phyloP scores from a whole-genome alignment of 2,113 vertebrate species.

The Oceanites oceanicus region DNA sequence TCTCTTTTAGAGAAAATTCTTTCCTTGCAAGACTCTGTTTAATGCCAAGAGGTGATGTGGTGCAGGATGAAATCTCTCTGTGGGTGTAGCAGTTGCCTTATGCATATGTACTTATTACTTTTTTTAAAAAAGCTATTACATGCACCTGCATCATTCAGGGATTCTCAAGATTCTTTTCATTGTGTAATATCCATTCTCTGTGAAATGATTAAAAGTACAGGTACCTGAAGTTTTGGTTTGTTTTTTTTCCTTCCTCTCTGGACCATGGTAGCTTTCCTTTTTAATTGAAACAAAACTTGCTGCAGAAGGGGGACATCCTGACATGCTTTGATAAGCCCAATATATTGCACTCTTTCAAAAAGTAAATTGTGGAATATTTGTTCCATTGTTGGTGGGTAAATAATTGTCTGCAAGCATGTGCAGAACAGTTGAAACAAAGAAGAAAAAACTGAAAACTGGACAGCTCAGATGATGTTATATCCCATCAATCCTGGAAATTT shows the following conservation, averaged over 20 bases:
- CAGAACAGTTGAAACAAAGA: not conserved
- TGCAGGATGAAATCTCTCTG: not conserved
- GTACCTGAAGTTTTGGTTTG: not conserved
- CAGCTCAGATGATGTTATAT: not conserved
- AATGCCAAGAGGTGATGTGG: not conserved
- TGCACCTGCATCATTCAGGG: not conserved
- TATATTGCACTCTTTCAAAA: not conserved
- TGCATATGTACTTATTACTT: not conserved
- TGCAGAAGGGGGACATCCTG: not conserved
- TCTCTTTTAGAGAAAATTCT: not conserved
- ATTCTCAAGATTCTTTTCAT: not conserved
- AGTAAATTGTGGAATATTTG: not conserved
- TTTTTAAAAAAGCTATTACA: not conserved
- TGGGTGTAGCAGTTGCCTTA: not conserved
- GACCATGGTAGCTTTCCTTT: not conserved
- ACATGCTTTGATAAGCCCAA: not conserved
- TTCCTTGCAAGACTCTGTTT: not conserved
- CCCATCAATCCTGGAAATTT: not conserved
- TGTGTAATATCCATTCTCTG: not conserved
- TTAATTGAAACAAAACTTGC: not conserved
- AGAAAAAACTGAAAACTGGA: not conserved
- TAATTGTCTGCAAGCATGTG: not conserved
- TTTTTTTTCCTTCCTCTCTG: not conserved
- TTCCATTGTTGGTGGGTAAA: not conserved
- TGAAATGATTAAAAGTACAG: not conserved